Evolutionary conservation across 2,797 vertebrate species (phyloP), one percentile per base, ranked within the genome.

Genomic region (Liparis tanakae): DNA sequence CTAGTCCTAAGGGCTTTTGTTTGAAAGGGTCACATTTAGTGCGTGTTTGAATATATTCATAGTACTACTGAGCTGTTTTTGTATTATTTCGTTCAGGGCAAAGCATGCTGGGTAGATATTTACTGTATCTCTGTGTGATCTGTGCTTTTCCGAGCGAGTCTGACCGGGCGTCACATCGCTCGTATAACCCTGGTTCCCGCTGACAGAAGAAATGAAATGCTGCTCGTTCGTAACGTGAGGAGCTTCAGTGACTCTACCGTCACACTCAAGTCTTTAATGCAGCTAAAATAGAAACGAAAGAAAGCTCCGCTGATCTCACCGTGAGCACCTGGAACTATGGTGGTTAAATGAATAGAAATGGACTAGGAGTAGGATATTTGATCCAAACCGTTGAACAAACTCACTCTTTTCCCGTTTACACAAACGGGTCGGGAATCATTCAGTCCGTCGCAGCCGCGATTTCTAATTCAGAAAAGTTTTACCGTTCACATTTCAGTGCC

Each of bases 391-490:
- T 72, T 59, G 37, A 68, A 88, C 36, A 67, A 82, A 58, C 63
- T 1, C 50, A n/a, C 39, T 65, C 46, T 56, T 30, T 34, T 65
- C 50, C 50, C 72, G 80, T 87, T 88, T 85, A 70, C 84, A 50
- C 64, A 64, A 82, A 55, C 63, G 7, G 75, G 34, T 53, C 62
- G 81, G 88, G 79, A 84, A 89, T 87, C 85, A 91, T 88, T 91
- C 76, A 89, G 65, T 2, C 63, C 76, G 78, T 83, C 79, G 76
- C 33, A 66, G 67, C 78, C 71, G 65, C 63, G 76, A 68, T 78
- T 84, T 81, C 25, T 64, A 55, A 81, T 70, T 83, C 73, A 17
- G 36, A 2, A 58, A 60, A 68, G 72, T 79, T 81, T 74, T 87
- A 89, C 56, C 54, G 18, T 74, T 80, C 83, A 64, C 75, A 79